Evolutionary conservation across 2,888 invertebrate species (phyloP).

Genomic region (Pseudoips prasinana): DNA sequence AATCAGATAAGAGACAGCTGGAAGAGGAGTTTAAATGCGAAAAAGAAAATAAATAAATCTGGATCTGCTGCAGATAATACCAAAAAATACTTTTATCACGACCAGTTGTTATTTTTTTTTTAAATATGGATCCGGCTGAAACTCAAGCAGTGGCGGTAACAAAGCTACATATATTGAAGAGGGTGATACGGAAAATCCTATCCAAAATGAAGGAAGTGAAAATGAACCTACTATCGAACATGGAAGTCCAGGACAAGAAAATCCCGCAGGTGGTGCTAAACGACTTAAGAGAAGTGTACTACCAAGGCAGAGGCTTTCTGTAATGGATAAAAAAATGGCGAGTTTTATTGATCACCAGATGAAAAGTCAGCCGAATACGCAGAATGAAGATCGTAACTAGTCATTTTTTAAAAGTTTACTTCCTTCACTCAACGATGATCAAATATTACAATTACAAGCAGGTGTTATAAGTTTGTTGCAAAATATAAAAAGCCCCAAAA

Average conservation of each 20-base stretch:
- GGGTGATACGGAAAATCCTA: background rate
- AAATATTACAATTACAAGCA: slow-evolving; percentile 14
- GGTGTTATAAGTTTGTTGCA: slow-evolving; percentile 12
- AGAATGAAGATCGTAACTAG: slow-evolving; percentile 14
- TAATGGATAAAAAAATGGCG: slow-evolving; percentile 13
- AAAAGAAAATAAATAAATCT: slow-evolving; percentile 1
- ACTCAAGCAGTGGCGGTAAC: slow-evolving; percentile 4
- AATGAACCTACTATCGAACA: slow-evolving; percentile 3
- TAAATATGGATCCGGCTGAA: slow-evolving; percentile 2
- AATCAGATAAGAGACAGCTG: slow-evolving; percentile 7
- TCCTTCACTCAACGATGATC: slow-evolving; percentile 16
- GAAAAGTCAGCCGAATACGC: slow-evolving; percentile 10
- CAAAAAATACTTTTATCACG: slow-evolving; percentile 1
- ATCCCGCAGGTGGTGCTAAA: slow-evolving; percentile 10
- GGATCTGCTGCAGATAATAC: background rate
- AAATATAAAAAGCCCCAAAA: slow-evolving; percentile 8
- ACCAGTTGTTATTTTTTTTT: slow-evolving; percentile 1
- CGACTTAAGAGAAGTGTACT: slow-evolving; percentile 5
- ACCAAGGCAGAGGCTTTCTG: slow-evolving; percentile 5
- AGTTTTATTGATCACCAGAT: slow-evolving; percentile 17
- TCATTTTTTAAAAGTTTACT: slow-evolving; percentile 15
- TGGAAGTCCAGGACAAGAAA: slow-evolving; percentile 13
- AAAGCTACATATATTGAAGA: slow-evolving; percentile 1
- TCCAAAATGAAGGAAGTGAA: slow-evolving; percentile 5
- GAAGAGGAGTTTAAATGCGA: slow-evolving; percentile 4